Base-by-base conservation (phyloP, 2,888 invertebrate genomes). In the Perizoma flavofasciatum region DNA sequence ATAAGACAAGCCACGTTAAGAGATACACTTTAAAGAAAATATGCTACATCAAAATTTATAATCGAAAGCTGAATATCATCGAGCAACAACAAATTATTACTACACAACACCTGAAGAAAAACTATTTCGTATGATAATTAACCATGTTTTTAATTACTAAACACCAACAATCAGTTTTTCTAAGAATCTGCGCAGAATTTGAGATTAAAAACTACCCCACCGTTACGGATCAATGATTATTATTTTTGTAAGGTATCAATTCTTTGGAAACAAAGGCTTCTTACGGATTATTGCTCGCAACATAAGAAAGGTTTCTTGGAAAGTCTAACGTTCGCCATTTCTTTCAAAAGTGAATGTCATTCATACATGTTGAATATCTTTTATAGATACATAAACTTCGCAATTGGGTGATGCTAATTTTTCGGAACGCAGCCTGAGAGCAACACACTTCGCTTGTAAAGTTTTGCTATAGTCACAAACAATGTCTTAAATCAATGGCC, bases 21-120 rank as follows among this genome's bases (percentile, higher is more conserved):
- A 52, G 76, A 69, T 69, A 66, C 69, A 69, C 71, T 72, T 64
- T 74, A 69, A 75, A 74, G 69, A 71, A 62, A 73, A 74, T 70
- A 76, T 68, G 61, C 68, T 55, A 63, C 61, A 69, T 69, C 66
- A 71, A 71, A 75, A 72, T 54, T 73, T 65, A 73, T 67, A 71
- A 74, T 69, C 62, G 58, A 66, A 63, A 72, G 69, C 67, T 71
- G 68, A 74, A 74, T 72, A 72, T 70, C 69, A 69, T 64, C 59
- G 61, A 64, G 46, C 53, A 56, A 65, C 59, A 55, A 47, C 46
- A 32, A 37, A 55, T 64, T 57, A 54, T 41, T 51, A 55, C 51
- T 39, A 37, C 49, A 57, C 54, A 45, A 48, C 54, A 54, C 53
- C 45, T 60, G 5, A 49, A 49, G 34, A 64, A 52, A 55, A 54